A percentile compares a stretch with the other conserved stretches of the same genome.
Conservation (phyloP, 2,113 vertebrate genomes). For the Plestiodon gilberti region DNA sequence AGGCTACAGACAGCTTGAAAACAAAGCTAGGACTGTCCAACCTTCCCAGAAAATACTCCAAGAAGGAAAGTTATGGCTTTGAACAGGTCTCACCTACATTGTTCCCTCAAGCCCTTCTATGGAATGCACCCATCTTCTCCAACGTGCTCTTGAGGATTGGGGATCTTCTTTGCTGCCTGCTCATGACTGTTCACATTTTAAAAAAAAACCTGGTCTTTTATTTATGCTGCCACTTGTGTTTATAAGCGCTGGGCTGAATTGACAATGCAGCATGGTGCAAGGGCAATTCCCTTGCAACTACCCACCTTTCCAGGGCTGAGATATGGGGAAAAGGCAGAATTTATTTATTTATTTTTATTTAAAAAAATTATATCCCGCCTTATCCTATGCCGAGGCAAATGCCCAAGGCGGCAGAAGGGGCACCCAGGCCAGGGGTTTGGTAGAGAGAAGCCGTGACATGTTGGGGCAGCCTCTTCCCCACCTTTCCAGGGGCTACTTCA, state of each 20-base stretch:
- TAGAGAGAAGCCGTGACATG: too few relatives aligned
- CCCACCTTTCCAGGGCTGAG: too few relatives aligned
- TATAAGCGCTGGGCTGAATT: too few relatives aligned
- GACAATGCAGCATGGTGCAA: not conserved
- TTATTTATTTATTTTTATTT: too few relatives aligned
- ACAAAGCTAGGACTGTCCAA: not conserved
- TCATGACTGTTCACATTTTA: not conserved
- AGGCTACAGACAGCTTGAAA: not conserved
- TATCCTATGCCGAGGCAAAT: too few relatives aligned
- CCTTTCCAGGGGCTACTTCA: too few relatives aligned
- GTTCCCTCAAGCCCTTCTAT: not conserved
- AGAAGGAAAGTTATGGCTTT: not conserved
- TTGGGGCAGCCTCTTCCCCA: too few relatives aligned
- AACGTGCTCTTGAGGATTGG: not conserved
- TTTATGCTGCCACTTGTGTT: not conserved
- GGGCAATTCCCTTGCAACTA: too few relatives aligned
- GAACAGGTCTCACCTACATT: not conserved
- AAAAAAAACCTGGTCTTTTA: constrained; percentile 1
- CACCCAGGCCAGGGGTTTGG: too few relatives aligned
- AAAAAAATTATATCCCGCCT: too few relatives aligned
- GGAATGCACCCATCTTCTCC: not conserved
- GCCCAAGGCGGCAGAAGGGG: too few relatives aligned
- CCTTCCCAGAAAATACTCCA: not conserved
- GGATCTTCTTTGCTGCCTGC: not conserved
- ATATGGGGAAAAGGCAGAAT: too few relatives aligned